Evolutionary conservation across 2,797 vertebrate species (phyloP), one percentile per base, ranked within the genome.

Genomic region (Trichosurus vulpecula): DNA sequence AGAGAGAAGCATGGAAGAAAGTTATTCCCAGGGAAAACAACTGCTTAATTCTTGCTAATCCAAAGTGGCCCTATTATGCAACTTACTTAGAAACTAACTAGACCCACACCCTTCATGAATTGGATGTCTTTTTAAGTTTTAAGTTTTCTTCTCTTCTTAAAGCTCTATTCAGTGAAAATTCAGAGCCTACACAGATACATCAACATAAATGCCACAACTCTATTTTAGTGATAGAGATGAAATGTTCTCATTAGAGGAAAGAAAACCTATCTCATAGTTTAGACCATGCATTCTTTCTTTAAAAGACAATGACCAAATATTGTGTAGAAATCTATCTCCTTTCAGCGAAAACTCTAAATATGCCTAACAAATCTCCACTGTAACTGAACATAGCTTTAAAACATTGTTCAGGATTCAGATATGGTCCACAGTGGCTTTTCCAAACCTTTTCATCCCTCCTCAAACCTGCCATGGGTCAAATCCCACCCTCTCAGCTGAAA

Each of bases 11-110:
- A 93, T 96, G 90, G 95, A 96, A 98, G 97, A 93, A 97, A 98
- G 96, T 98, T 98, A 96, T 98, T 98, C 98, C 98, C 97, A 97
- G 97, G 97, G 92, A 98, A 97, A 98, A 98, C 41, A 98, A 98
- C 98, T 97, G 96, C 97, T 94, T 97, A 93, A 94, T 97, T 96
- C 96, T 98, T 98, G 97, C 98, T 98, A 98, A 98, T 98, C 95
- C 98, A 97, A 97, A 97, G 97, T 96, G 97, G 97, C 74, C 94
- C 94, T 94, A 97, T 98, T 98, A 98, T 98, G 98, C 97, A 98
- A 98, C 96, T 96, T 97, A 94, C 95, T 97, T 96, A 93, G 97
- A 98, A 98, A 98, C 98, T 95, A 96, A 97, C 98, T 98, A 98
- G 98, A 98, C 94, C 97, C 95, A 97, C 90, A 87, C 95, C 95